Conservation (phyloP, 2,888 invertebrate species). For the Agrotis ipsilon region DNA sequence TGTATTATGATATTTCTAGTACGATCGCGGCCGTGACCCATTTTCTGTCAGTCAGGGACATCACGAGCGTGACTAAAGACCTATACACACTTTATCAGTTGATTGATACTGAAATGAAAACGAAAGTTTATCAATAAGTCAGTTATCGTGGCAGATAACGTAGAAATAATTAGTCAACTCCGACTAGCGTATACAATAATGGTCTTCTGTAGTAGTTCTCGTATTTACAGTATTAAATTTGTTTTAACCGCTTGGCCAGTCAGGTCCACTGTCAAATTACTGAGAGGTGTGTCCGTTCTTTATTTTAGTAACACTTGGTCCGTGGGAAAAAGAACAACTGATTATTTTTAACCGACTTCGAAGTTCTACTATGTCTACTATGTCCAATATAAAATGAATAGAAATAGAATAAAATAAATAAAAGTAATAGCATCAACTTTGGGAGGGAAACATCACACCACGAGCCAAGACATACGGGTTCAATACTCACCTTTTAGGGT, state of each 20-base stretch:
- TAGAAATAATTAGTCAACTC: background rate
- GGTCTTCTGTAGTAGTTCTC: too few relatives aligned
- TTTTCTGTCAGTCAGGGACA: constrained; percentile 11
- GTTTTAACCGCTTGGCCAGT: background rate
- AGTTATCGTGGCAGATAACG: constrained; percentile 16
- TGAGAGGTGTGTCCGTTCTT: background rate
- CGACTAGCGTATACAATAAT: background rate
- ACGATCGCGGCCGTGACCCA: constrained; percentile 27
- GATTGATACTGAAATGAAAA: constrained; percentile 37
- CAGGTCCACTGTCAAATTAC: background rate
- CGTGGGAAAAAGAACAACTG: background rate
- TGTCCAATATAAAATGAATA: too few relatives aligned
- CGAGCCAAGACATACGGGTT: background rate
- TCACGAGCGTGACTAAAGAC: background rate
- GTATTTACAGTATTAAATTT: too few relatives aligned
- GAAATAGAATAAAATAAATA: too few relatives aligned
- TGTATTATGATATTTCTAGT: constrained; percentile 9
- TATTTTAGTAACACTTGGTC: too few relatives aligned
- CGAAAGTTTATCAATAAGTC: constrained; percentile 35
- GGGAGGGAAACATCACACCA: background rate
- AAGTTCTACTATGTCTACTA: too few relatives aligned
- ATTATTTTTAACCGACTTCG: background rate
- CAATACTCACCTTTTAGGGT: background rate
- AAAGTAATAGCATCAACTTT: too few relatives aligned
- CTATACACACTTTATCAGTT: constrained; percentile 3